These are phyloP conservation scores for Lipophrys pholis DNA, from an alignment of 2,113 vertebrate species.

Conservation along the genomic window DNA sequence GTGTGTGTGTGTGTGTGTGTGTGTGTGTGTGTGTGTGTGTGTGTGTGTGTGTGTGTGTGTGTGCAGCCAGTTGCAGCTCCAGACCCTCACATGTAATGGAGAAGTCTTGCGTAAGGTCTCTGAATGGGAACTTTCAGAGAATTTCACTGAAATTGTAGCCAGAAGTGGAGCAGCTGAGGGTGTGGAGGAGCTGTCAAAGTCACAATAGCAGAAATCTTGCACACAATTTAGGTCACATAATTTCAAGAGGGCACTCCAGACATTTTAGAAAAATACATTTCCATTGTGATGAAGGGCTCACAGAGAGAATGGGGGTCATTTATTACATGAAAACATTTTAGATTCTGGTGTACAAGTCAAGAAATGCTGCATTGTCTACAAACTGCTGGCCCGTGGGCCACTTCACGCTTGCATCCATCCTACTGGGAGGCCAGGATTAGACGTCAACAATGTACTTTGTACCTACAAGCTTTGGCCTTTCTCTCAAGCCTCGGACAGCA, in stretches of 20 bases:
- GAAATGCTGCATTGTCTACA: no score
- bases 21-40: no score
- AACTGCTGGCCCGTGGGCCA: no score
- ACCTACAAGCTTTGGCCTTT: neutral
- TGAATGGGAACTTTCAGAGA: conserved; percentile 37
- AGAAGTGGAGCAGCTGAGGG: conserved; percentile 25
- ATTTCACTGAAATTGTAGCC: conserved; percentile 8
- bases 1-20: no score
- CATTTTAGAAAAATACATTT: no score
- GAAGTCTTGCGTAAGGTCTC: conserved; percentile 33
- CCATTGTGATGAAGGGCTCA: no score
- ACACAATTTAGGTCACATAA: conserved; percentile 1
- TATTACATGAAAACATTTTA: no score
- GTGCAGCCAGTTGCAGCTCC: conserved; percentile 23
- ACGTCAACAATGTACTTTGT: no score
- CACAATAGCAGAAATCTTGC: neutral
- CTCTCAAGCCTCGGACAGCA: conserved; percentile 74
- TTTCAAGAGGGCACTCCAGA: conserved; percentile 3
- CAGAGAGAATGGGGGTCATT: no score
- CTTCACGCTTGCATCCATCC: no score
- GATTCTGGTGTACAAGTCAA: no score
- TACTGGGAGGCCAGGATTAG: no score
- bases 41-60: conserved; percentile 15
- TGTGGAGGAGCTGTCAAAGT: conserved; percentile 31
- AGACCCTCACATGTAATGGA: conserved; percentile 4